Conservation (phyloP, 2,888 invertebrate genomes). For the Drosophila meridionalis region DNA sequence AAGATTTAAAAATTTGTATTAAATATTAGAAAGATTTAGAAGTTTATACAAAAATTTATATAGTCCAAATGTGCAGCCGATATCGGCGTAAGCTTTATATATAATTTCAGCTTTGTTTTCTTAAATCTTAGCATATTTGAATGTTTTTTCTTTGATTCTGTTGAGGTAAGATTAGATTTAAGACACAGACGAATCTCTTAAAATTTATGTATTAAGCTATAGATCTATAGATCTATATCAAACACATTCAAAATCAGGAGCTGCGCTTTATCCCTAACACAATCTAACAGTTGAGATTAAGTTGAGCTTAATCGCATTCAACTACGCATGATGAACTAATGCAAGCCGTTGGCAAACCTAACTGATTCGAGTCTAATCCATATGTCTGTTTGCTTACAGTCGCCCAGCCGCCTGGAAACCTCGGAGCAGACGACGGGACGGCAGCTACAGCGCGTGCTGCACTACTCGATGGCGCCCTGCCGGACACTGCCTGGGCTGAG, state of each 20-base stretch:
- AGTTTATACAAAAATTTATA: neutral
- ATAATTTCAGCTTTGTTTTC: neutral
- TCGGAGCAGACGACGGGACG: conserved; percentile 85
- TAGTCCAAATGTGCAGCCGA: neutral
- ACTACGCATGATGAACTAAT: neutral
- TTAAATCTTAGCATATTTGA: neutral
- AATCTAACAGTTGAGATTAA: neutral
- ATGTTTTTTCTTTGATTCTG: neutral
- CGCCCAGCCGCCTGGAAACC: conserved; percentile 83
- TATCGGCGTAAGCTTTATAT: neutral
- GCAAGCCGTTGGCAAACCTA: no score
- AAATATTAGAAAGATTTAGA: neutral
- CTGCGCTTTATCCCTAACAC: conserved; percentile 1
- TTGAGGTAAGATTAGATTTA: neutral
- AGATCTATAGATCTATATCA: neutral
- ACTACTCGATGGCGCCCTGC: conserved; percentile 84
- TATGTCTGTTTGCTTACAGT: conserved; percentile 59
- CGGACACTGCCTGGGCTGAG: conserved; percentile 83
- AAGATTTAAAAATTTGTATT: neutral
- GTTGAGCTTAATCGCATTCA: neutral
- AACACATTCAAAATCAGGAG: neutral
- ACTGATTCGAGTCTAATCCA: neutral
- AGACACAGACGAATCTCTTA: neutral
- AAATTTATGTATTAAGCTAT: neutral
- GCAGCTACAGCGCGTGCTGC: conserved; percentile 84